Evolutionary conservation across 2,888 invertebrate species (phyloP), one percentile per base, ranked within the genome.

Genomic region (Aspidiotus rigidus): DNA sequence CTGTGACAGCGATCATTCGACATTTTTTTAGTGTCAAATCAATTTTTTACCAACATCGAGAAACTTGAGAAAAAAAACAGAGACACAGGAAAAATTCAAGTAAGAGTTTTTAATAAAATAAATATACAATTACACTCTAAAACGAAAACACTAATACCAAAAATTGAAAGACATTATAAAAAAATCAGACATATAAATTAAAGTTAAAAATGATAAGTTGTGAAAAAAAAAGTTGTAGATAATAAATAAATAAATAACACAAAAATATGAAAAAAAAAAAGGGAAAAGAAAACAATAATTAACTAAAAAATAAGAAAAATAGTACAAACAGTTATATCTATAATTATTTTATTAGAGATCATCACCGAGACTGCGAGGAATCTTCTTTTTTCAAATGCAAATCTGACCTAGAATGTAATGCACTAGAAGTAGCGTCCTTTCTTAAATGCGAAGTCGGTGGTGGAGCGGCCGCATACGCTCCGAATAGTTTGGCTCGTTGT

Each of bases 401-500:
- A 69, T 79, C 79, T 69, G 79, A 77, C 64, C 78, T 77, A 11
- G 79, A 79, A 64, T 78, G 78, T 63, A 78, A 76, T 56, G 57
- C 78, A 44, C 80, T 79, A 5, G 80, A 79, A 70, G 79, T 79
- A 3, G 82, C 81, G 72, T 83, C 83, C 75, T 82, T 82, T 63
- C 82, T 77, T 71, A 80, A 78, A 74, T 83, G 80, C 73, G 80
- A 77, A 75, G 85, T 85, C 73, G 83, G 81, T 70, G 83, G 83
- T 9, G 62, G 56, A 11, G 62, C 69, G 2, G 42, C 57, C 70
- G 85, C 83, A 79, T 88, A 89, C 72, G 87, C 85, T 74, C 83
- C 85, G 76, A 86, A 84, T 76, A 89, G 84, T 79, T 89, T 90
- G 56, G 86, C 87, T 71, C 89, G 84, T 77, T 90, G 87, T 75